A percentile compares a stretch with the other conserved stretches of the same genome.
These are phyloP conservation scores for Eilema depressum DNA, from an alignment of 2,888 invertebrate species.

Conservation along the genomic window DNA sequence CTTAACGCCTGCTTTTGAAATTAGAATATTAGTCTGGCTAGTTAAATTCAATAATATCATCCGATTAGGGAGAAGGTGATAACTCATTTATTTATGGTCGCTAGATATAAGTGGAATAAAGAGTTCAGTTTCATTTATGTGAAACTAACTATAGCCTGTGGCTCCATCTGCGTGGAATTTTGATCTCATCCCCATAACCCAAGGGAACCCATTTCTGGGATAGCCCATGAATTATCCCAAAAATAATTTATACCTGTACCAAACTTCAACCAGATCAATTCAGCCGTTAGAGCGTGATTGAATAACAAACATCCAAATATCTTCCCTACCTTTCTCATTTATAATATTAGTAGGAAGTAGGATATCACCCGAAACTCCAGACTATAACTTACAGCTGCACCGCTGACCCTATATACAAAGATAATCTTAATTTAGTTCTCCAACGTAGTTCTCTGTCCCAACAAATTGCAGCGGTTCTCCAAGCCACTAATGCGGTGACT, in stretches of 20 bases:
- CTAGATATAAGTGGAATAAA: background rate
- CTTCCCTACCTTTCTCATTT: too few relatives aligned
- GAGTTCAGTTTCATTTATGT: too few relatives aligned
- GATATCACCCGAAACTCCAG: background rate
- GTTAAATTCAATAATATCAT: background rate
- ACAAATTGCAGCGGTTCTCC: constrained; percentile 8
- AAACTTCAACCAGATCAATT: too few relatives aligned
- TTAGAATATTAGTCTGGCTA: background rate
- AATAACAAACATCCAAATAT: too few relatives aligned
- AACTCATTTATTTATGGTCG: background rate
- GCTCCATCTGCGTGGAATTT: too few relatives aligned
- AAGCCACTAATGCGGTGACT: constrained; percentile 5
- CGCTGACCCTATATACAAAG: background rate
- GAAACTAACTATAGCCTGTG: too few relatives aligned
- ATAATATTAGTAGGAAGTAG: background rate
- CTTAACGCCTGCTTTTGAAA: background rate
- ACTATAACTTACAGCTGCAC: background rate
- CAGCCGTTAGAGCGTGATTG: too few relatives aligned
- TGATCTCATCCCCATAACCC: too few relatives aligned
- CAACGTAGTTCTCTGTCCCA: background rate
- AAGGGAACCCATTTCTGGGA: too few relatives aligned
- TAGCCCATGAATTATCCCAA: too few relatives aligned
- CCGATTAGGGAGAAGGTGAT: background rate
- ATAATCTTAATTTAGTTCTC: constrained; percentile 1
- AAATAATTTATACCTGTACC: too few relatives aligned